A percentile compares a stretch with the other conserved stretches of the same genome.
Evolutionary conservation across 1,140 invertebrate genomes (phyloP).

Genomic region (Triops longicaudatus): DNA sequence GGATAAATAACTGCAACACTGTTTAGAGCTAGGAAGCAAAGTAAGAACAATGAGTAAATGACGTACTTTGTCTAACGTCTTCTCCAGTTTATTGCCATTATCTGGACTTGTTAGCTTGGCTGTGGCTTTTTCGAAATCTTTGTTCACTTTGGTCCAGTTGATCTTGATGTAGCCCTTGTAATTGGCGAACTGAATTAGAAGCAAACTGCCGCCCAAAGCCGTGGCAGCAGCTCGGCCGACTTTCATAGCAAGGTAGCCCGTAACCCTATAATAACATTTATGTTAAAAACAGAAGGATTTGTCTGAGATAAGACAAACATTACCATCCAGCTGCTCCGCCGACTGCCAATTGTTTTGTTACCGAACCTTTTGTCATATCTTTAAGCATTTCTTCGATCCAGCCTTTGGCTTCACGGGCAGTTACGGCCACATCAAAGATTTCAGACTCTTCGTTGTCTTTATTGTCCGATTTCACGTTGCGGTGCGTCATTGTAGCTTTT

Average conservation of each 20-base stretch:
- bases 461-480: background rate
- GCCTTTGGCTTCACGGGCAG: conserved; percentile 55
- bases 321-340: conserved; percentile 83
- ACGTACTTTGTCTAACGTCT: conserved; percentile 60
- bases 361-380: conserved; percentile 71
- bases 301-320: conserved; percentile 31
- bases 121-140: conserved; percentile 66
- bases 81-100: conserved; percentile 56
- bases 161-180: conserved; percentile 86
- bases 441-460: conserved; percentile 39
- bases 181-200: conserved; percentile 79
- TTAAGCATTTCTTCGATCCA: conserved; percentile 61
- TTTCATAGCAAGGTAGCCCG: conserved; percentile 83
- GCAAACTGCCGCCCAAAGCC: conserved; percentile 76
- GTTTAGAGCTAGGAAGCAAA: conserved; percentile 25
- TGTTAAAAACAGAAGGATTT: background rate
- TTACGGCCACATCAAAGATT: conserved; percentile 43
- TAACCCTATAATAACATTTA: conserved; percentile 54
- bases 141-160: conserved; percentile 79
- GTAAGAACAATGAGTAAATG: conserved; percentile 20
- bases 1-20: conserved; percentile 28
- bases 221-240: conserved; percentile 82
- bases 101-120: conserved; percentile 68
- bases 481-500: background rate
- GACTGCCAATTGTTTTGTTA: conserved; percentile 75